Evolutionary conservation across 2,888 invertebrate species (phyloP).

Genomic region (Tetropium fuscum): DNA sequence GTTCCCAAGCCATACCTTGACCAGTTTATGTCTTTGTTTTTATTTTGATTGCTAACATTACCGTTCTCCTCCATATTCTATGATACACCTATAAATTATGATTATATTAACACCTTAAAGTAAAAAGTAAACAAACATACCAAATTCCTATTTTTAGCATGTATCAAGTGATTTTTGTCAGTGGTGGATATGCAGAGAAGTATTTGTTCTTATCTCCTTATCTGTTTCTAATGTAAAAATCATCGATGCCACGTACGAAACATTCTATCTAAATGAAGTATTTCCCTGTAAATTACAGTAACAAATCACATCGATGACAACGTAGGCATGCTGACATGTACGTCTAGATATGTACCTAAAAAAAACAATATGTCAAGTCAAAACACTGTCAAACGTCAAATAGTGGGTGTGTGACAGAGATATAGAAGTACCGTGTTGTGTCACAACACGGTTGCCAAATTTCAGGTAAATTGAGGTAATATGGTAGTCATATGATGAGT

Average conservation of each 20-base stretch:
- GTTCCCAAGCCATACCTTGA: constrained; percentile 68
- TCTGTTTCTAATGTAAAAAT: constrained; percentile 17
- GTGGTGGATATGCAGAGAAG: constrained; percentile 28
- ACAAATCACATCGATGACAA: constrained; percentile 12
- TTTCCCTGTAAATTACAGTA: constrained; percentile 5
- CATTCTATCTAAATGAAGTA: constrained; percentile 11
- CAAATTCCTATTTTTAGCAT: constrained; percentile 24
- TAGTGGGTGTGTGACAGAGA: too few species aligned
- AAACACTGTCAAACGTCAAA: too few species aligned
- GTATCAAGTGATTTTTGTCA: constrained; percentile 30
- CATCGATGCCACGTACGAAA: constrained; percentile 6
- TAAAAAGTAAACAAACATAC: constrained; percentile 18
- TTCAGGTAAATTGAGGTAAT: too few species aligned
- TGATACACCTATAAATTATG: too few species aligned
- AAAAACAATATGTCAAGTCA: too few species aligned
- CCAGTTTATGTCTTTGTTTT: constrained; percentile 68
- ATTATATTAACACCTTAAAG: too few species aligned
- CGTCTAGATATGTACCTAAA: too few species aligned
- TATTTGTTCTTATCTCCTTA: constrained; percentile 25
- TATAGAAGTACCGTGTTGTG: too few species aligned
- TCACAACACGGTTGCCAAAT: too few species aligned
- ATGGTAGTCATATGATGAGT: too few species aligned
- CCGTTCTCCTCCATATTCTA: constrained; percentile 50
- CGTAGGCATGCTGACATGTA: too few species aligned
- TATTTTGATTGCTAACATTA: constrained; percentile 44